Evolutionary conservation across 2,797 vertebrate genomes (phyloP).

Genomic region (Pampus argenteus): DNA sequence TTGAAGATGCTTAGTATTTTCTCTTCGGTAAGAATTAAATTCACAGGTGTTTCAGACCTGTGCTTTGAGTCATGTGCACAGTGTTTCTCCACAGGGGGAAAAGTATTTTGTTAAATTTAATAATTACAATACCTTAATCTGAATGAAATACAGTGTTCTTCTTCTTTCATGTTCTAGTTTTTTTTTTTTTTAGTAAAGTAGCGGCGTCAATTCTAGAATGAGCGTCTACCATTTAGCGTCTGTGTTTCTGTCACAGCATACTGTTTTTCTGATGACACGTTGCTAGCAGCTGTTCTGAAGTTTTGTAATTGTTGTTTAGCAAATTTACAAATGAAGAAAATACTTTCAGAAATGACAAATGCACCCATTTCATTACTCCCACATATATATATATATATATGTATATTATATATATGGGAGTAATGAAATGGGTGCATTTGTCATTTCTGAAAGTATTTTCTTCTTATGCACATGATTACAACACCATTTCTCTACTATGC

Average conservation of each 20-base stretch:
- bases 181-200: no score
- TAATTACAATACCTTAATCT: not conserved
- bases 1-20: not conserved
- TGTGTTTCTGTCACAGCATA: no score
- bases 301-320: not conserved
- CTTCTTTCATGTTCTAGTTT: no score
- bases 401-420: not conserved
- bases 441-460: not conserved
- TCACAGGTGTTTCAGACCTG: not conserved
- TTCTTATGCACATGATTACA: not conserved
- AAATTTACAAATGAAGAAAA: not conserved
- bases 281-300: no score
- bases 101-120: not conserved
- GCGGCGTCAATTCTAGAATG: no score
- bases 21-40: not conserved
- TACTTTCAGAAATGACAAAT: not conserved
- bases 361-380: not conserved
- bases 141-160: no score
- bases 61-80: not conserved
- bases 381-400: no score
- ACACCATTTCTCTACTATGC: not conserved
- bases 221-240: no score
- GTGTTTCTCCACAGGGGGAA: not conserved
- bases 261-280: no score
- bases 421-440: not conserved